phyloP scores from a whole-genome alignment of 1,140 invertebrate species.

The Calycopis cecrops region DNA sequence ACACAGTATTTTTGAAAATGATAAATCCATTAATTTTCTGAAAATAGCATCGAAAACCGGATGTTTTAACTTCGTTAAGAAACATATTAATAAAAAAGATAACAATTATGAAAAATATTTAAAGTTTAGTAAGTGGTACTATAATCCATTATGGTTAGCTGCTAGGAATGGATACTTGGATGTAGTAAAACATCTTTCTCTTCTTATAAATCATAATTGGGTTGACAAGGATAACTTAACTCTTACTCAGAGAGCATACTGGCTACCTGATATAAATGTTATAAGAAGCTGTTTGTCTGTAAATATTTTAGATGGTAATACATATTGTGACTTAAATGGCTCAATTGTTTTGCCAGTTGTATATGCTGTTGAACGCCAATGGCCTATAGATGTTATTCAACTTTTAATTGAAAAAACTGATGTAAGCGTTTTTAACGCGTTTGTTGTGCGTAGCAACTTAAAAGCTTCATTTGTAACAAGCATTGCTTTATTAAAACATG shows the following conservation, averaged over 20 bases:
- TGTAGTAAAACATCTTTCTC: not conserved
- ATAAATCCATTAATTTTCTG: slow-evolving; percentile 9
- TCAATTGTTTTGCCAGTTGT: not conserved
- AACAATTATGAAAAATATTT: slow-evolving; percentile 10
- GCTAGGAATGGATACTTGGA: slow-evolving; percentile 12
- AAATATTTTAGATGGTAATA: slow-evolving; percentile 7
- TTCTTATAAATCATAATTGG: slow-evolving; percentile 4
- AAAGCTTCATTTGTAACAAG: slow-evolving; percentile 4
- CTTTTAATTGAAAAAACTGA: slow-evolving; percentile 2
- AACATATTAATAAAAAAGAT: not conserved
- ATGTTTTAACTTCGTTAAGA: slow-evolving; percentile 4
- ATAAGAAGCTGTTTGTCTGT: slow-evolving; percentile 3
- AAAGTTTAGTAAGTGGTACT: slow-evolving; percentile 10
- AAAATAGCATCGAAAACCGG: slow-evolving; percentile 12
- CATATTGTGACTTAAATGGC: slow-evolving; percentile 1
- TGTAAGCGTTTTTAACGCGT: slow-evolving; percentile 1
- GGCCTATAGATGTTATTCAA: slow-evolving; percentile 1
- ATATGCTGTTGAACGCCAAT: not conserved
- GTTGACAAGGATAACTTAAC: slow-evolving; percentile 6
- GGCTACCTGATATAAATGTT: slow-evolving; percentile 6
- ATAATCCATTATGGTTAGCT: slow-evolving; percentile 13
- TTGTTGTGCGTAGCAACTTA: not conserved
- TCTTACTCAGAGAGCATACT: slow-evolving; percentile 2
- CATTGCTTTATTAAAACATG: not conserved
- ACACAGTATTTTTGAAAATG: not conserved